Conservation (phyloP, 2,113 vertebrate genomes). For the Lonchura striata region DNA sequence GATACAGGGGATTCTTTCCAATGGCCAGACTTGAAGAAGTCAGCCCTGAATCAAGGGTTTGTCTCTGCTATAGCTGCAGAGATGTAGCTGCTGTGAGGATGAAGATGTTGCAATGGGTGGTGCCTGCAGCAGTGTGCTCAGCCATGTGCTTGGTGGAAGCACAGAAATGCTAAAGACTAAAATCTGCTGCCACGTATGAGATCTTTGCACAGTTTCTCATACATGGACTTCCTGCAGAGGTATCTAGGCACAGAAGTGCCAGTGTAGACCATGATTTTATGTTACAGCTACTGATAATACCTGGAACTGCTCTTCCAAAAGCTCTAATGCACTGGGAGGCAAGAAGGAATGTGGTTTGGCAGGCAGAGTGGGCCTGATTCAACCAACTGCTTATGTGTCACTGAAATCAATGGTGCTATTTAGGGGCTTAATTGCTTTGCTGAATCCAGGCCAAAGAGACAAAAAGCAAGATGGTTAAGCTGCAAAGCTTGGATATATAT, state of each 20-base stretch:
- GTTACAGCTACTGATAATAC: background rate
- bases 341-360: background rate
- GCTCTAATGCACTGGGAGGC: background rate
- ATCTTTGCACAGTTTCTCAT: background rate
- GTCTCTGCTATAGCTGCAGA: background rate
- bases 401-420: background rate
- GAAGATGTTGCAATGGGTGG: background rate
- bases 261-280: background rate
- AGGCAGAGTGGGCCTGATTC: background rate
- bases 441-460: slow-evolving; percentile 18
- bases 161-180: background rate
- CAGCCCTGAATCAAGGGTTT: background rate
- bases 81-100: background rate
- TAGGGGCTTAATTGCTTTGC: slow-evolving; percentile 19
- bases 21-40: background rate
- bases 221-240: background rate
- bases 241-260: background rate
- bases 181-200: background rate
- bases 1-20: background rate
- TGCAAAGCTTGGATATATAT: background rate
- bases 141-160: accelerated
- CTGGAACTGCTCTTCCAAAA: background rate
- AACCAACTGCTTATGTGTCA: background rate
- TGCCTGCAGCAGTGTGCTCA: background rate
- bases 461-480: background rate